These are phyloP conservation scores for Heliconius cydno DNA, from an alignment of 2,888 invertebrate species.

Conservation along the genomic window DNA sequence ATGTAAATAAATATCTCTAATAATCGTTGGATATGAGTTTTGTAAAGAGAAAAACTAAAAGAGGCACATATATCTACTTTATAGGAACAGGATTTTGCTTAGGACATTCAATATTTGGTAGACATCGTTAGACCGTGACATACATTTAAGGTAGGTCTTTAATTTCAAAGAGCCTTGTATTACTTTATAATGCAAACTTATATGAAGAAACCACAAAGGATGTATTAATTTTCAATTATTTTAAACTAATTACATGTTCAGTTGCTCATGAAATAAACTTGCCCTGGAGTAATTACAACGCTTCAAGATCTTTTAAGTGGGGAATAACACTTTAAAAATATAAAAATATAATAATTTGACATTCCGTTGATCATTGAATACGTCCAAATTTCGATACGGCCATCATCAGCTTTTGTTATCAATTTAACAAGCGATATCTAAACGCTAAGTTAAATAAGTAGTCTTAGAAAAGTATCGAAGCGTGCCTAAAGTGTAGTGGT, in stretches of 20 bases:
- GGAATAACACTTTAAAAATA: too few species aligned
- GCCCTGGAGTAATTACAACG: too few species aligned
- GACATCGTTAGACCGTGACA: background rate
- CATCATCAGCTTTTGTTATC: background rate
- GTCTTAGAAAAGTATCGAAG: background rate
- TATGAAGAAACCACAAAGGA: conserved; percentile 4
- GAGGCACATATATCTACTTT: too few species aligned
- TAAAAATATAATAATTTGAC: too few species aligned
- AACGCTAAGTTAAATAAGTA: conserved; percentile 1
- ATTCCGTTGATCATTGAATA: background rate
- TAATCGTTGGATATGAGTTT: too few species aligned
- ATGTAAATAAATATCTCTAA: too few species aligned
- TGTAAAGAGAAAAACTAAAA: too few species aligned
- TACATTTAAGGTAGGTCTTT: background rate
- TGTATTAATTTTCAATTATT: background rate
- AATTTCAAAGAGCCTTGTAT: conserved; percentile 6
- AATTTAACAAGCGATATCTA: background rate
- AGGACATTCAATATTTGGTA: conserved; percentile 2
- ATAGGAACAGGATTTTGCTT: background rate
- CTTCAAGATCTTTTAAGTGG: too few species aligned
- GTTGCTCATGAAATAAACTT: too few species aligned
- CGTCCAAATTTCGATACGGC: background rate
- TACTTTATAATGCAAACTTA: background rate
- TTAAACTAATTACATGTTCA: background rate
- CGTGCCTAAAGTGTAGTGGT: background rate